These are phyloP conservation scores for Rhorus exstirpatorius DNA, from an alignment of 2,888 invertebrate species.

Conservation along the genomic window DNA sequence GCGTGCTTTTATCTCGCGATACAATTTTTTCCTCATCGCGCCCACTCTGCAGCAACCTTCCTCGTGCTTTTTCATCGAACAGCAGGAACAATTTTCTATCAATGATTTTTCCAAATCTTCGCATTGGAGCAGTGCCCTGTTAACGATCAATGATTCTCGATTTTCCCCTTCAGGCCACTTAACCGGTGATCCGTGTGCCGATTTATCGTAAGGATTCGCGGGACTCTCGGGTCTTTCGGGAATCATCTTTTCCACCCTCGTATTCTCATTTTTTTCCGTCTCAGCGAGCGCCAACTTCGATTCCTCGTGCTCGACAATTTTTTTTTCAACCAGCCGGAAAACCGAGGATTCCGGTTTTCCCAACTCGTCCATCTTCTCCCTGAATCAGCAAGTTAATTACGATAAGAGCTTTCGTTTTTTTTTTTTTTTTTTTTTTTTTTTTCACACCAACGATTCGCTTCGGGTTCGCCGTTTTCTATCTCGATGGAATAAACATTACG, in stretches of 20 bases:
- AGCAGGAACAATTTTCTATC: conserved; percentile 73
- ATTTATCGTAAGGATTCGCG: conserved; percentile 79
- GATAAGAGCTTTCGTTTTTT: not conserved
- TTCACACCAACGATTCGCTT: not conserved
- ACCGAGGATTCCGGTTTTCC: conserved; percentile 25
- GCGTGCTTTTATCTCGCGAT: conserved; percentile 76
- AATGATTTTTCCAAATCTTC: conserved; percentile 70
- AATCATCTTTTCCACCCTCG: conserved; percentile 27
- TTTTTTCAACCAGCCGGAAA: conserved; percentile 9
- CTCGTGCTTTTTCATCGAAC: conserved; percentile 69
- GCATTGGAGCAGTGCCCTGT: conserved; percentile 73
- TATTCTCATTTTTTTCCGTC: conserved; percentile 26
- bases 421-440: not conserved
- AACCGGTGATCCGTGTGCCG: conserved; percentile 68
- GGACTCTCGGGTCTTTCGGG: conserved; percentile 73
- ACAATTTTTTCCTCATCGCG: conserved; percentile 74
- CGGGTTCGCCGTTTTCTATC: too few relatives aligned
- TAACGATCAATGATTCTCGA: conserved; percentile 60
- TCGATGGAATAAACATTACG: not conserved
- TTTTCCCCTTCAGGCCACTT: conserved; percentile 71
- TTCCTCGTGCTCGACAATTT: conserved; percentile 26
- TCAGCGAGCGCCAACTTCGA: conserved; percentile 15
- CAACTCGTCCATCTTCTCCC: conserved; percentile 31
- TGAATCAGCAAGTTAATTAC: conserved; percentile 26
- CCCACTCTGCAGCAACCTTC: conserved; percentile 70